Evolutionary conservation across 1,140 invertebrate species (phyloP).

Genomic region (Lethrus apterus): DNA sequence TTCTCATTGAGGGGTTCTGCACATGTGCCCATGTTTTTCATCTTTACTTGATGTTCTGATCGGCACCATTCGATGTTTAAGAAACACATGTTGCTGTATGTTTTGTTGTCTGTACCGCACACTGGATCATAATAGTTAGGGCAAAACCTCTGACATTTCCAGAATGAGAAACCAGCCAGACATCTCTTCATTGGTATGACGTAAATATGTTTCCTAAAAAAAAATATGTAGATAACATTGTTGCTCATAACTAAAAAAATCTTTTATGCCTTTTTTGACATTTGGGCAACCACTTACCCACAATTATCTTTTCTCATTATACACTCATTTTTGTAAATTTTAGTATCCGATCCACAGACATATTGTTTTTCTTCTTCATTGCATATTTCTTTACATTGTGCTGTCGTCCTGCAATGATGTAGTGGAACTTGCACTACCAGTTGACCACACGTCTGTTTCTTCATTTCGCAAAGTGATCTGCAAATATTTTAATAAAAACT

Average conservation of each 20-base stretch:
- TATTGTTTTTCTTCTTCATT: constrained; percentile 60
- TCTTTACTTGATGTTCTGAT: constrained; percentile 58
- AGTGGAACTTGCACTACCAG: constrained; percentile 71
- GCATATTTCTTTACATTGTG: constrained; percentile 70
- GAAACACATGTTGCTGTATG: constrained; percentile 89
- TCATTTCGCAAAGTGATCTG: constrained; percentile 82
- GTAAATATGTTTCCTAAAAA: constrained; percentile 73
- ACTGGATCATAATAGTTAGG: constrained; percentile 79
- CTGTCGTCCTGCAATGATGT: constrained; percentile 74
- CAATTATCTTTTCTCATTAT: constrained; percentile 89
- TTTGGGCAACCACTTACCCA: constrained; percentile 70
- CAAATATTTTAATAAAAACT: constrained; percentile 21
- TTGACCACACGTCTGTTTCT: constrained; percentile 73
- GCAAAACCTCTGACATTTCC: constrained; percentile 79
- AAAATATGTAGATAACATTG: constrained; percentile 19
- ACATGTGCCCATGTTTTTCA: constrained; percentile 60
- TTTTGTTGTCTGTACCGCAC: constrained; percentile 81
- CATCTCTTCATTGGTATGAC: constrained; percentile 80
- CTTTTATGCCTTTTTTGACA: not conserved
- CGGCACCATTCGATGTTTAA: constrained; percentile 83
- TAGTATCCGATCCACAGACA: constrained; percentile 87
- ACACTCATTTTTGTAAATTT: constrained; percentile 87
- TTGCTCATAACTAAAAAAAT: not conserved
- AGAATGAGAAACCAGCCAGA: constrained; percentile 72
- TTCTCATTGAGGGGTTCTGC: constrained; percentile 57